These are phyloP conservation scores for Ericerus pela DNA, from an alignment of 1,140 invertebrate species.

Conservation along the genomic window DNA sequence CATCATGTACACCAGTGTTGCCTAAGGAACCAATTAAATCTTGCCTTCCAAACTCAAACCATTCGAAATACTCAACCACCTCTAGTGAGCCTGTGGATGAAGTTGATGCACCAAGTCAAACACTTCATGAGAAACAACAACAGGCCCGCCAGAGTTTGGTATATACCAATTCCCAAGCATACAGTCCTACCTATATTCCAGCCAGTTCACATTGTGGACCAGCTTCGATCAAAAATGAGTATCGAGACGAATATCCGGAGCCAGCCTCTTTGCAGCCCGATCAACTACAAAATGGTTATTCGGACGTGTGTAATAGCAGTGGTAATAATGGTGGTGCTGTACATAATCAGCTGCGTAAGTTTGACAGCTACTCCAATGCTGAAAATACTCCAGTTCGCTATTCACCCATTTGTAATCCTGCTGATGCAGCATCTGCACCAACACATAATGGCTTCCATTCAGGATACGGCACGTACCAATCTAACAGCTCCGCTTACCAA, in stretches of 20 bases:
- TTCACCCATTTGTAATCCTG: constrained; percentile 2
- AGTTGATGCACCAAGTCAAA: neutral
- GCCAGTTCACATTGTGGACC: neutral
- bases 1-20: neutral
- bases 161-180: too few relatives aligned
- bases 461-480: neutral
- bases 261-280: neutral
- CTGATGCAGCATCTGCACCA: neutral
- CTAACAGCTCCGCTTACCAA: neutral
- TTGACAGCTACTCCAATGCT: neutral
- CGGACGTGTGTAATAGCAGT: neutral
- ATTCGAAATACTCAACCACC: neutral
- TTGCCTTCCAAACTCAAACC: constrained; percentile 2
- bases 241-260: neutral
- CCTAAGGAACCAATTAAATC: neutral
- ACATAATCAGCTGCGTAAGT: neutral
- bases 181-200: neutral
- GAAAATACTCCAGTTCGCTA: neutral
- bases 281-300: neutral
- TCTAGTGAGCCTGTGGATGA: neutral
- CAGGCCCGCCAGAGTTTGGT: too few relatives aligned
- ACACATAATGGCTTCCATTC: neutral
- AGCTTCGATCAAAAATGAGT: neutral
- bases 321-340: neutral
- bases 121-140: neutral